Conservation (phyloP, 2,113 vertebrate genomes). For the Apus apus region DNA sequence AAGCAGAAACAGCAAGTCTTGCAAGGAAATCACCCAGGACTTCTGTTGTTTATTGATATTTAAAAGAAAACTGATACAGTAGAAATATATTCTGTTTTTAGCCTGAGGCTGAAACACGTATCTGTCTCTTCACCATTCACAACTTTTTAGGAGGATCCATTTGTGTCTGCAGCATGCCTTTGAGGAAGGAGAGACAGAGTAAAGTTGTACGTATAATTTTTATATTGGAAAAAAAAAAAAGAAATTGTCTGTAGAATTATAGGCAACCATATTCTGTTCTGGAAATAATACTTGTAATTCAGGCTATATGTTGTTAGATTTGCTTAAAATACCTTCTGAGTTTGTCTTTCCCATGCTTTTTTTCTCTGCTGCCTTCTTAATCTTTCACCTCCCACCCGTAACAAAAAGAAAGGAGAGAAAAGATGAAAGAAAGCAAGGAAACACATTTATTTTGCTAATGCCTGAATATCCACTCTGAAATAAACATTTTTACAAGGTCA, state of each 20-base stretch:
- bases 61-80: constrained; percentile 1
- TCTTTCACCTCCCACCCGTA: not conserved
- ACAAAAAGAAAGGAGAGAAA: not conserved
- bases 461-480: not conserved
- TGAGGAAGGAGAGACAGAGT: not conserved
- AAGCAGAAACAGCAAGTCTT: constrained; percentile 9
- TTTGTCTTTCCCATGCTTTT: not conserved
- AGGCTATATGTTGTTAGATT: not conserved
- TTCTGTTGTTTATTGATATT: constrained; percentile 5
- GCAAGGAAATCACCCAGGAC: not conserved
- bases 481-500: not conserved
- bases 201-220: not conserved
- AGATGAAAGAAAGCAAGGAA: not conserved
- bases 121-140: constrained; percentile 14
- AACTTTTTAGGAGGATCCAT: not conserved
- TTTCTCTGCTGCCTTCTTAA: not conserved
- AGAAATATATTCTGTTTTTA: constrained; percentile 8
- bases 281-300: not conserved
- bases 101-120: not conserved
- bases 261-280: not conserved
- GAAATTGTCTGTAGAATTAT: not conserved
- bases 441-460: not conserved
- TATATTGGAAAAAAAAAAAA: not conserved
- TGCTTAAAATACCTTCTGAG: not conserved
- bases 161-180: constrained; percentile 5